Evolutionary conservation across 2,797 vertebrate species (phyloP), one percentile per base, ranked within the genome.

Genomic region (Passerculus sandwichensis): DNA sequence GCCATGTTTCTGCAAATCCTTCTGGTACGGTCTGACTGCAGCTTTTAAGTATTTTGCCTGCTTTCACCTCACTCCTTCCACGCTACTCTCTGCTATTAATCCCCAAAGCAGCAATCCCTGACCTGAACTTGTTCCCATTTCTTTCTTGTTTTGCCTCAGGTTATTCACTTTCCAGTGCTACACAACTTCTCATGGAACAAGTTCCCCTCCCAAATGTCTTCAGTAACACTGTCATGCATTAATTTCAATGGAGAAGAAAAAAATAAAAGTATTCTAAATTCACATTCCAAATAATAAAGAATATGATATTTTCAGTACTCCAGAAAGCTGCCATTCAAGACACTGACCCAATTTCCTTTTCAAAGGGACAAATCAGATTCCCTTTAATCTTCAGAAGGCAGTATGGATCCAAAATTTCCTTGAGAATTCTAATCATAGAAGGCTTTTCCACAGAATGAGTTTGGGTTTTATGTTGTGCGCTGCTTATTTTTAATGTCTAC

Each of bases 81-180:
- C 36, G 21, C 80, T 94, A 44, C 91, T 94, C 50, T 87, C 0
- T 2, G 64, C 74, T 77, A 50, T 78, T 91, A 79, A 92, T 85
- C 95, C 90, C 87, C 45, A 56, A 88, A 86, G 67, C 23, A 94
- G 88, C 81, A 89, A 94, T 84, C 77, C 85, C 40, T 25, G 9
- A 92, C 81, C 84, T 71, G 59, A 96, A 94, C 81, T 80, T 88
- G 48, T 89, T 94, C 71, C 62, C 0, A 50, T 95, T 91, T 62
- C 92, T 88, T 95, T 65, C 65, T 77, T 85, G 29, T 89, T 95
- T 79, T 75, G 86, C 92, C 88, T 91, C 78, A 65, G 89, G 91
- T 95, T 95, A 96, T 92, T 92, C 81, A 21, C 72, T 94, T 92
- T 83, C 54, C 45, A 85, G 34, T 23, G 48, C 85, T 90, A 72